Base-by-base conservation (phyloP, 2,888 invertebrate species). In the Celastrina argiolus region DNA sequence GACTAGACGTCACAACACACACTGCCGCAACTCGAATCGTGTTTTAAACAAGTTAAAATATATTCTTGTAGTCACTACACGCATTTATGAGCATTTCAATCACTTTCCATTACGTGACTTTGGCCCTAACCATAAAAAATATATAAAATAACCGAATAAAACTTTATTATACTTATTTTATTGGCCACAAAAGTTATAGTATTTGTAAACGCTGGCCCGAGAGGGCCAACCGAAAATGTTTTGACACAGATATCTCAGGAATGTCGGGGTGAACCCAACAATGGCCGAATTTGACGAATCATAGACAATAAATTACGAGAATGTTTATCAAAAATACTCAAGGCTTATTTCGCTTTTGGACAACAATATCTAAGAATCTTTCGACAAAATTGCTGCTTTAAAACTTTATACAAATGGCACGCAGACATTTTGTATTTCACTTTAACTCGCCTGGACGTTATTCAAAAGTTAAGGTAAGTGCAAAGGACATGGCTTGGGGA, bases 131-230 rank as follows among this genome's bases (percentile, higher is more conserved):
- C 22, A 26, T 51, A 51, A 51, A 51, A 51, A 51, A 51, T 14
- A 51, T 14, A 51, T 51, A 51, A 51, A 51, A 26, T 51, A 26
- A 51, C 51, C 22, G 51, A 51, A 51, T 51, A 51, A 51, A 26
- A 51, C 51, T 26, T 51, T 51, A 51, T 51, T 51, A 51, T 51
- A 51, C 51, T 22, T 51, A 51, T 51, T 51, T 51, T 51, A 51
- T 51, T 14, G 51, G 51, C 51, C 51, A 51, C 51, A 51, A 51
- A 51, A 51, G 51, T 51, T 51, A 14, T 51, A 26, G 51, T 51
- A 26, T 51, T 51, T 51, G 51, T 51, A 51, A 51, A 51, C 4
- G 51, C 51, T 51, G 22, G 36, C 51, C 22, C 22, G 51, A 51
- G 18, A 45, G 22, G 26, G 22, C 22, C 51, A 22, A 51, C 22